Evolutionary conservation across 1,140 invertebrate species (phyloP), one percentile per base, ranked within the genome.

Genomic region (Formica exsecta): DNA sequence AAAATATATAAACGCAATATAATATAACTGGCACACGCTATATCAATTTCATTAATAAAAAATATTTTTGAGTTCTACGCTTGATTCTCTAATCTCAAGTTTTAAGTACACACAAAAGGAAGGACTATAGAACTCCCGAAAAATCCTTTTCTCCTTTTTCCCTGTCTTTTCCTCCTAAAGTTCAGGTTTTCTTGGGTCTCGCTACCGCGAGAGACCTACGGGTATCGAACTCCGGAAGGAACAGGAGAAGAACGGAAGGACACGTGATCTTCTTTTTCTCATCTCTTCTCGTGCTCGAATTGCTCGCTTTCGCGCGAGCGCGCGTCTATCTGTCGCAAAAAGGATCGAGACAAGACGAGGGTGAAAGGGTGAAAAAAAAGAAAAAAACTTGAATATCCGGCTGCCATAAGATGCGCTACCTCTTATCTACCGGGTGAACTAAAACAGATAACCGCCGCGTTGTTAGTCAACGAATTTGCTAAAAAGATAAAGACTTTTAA

Each of bases 321-420:
- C 86, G 81, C 86, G 65, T 87, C 83, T 75, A 87, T 87, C 81
- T 86, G 62, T 77, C 64, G 73, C 65, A 70, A 36, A 64, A 51
- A 77, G 81, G 59, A 83, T 71, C 48, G 80, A 74, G 86, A 85
- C 74, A 74, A 75, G 86, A 61, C 48, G 41, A 85, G 81, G 74
- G 73, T 65, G 86, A 84, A 75, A 87, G 70, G 25, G 48, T 61
- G 54, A 75, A 75, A 59, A 48, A 75, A 87, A 48, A 75, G 57
- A 32, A 61, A 57, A 84, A 83, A 75, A 74, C 48, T 44, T n/a
- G 59, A 86, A 48, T 77, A 68, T 59, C 62, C 38, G 85, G 66
- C 77, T 81, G 79, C 65, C 79, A 81, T 36, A 65, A 32, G 44
- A 86, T 70, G 85, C 29, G 32, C 70, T 68, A 81, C 73, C 51